phyloP scores from a whole-genome alignment of 2,113 vertebrate genomes.

The mouse (Mus musculus) region GRCm39 chr1:93243001-93243500 shows the following conservation, averaged over 20 bases:
- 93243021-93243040: too few species aligned
- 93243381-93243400: neutral
- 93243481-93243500: neutral
- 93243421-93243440: neutral
- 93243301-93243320: neutral
- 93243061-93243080: too few species aligned
- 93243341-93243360: neutral
- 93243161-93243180: neutral
- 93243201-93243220: neutral
- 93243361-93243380: neutral
- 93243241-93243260: neutral
- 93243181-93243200: neutral
- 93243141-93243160: neutral
- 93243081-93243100: neutral
- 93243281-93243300: neutral
- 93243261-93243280: neutral
- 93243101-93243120: neutral
- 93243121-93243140: neutral
- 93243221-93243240: neutral
- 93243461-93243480: neutral
- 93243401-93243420: neutral
- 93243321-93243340: neutral
- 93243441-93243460: neutral
- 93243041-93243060: too few species aligned
- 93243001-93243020: too few species aligned